phyloP scores from a whole-genome alignment of 2,113 vertebrate species.

The Sylvia atricapilla region DNA sequence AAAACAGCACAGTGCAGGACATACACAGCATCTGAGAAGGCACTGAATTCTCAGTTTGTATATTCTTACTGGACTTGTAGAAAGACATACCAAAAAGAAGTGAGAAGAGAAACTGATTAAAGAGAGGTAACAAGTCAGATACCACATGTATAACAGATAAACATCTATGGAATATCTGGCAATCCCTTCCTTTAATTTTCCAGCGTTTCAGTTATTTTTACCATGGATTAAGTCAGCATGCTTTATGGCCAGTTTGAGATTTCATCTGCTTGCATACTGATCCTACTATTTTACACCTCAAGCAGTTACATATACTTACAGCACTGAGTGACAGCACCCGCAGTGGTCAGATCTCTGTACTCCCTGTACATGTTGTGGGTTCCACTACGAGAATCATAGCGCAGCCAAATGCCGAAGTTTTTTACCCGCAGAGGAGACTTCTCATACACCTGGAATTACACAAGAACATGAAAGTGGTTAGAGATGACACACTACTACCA shows the following conservation, averaged over 20 bases:
- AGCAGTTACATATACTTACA: conserved; percentile 78
- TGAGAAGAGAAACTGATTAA: background rate
- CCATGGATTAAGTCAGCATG: background rate
- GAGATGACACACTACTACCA: background rate
- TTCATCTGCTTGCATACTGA: background rate
- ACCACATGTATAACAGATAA: background rate
- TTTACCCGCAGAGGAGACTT: conserved; percentile 92
- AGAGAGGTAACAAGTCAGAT: background rate
- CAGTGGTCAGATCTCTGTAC: conserved; percentile 94
- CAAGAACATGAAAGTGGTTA: background rate
- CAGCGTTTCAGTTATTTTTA: background rate
- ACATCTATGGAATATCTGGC: background rate
- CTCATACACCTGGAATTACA: conserved; percentile 86
- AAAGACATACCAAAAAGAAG: background rate
- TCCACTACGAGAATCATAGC: conserved; percentile 96
- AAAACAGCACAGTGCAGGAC: background rate
- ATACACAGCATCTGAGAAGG: background rate
- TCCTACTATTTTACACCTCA: background rate
- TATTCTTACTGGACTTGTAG: background rate
- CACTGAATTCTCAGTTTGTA: background rate
- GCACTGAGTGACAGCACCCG: conserved; percentile 96
- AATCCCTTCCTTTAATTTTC: background rate
- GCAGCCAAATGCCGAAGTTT: conserved; percentile 98
- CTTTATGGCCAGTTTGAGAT: background rate
- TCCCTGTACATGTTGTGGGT: conserved; percentile 99